Conservation (phyloP, 1,140 invertebrate genomes). For the Colletes gigas region DNA sequence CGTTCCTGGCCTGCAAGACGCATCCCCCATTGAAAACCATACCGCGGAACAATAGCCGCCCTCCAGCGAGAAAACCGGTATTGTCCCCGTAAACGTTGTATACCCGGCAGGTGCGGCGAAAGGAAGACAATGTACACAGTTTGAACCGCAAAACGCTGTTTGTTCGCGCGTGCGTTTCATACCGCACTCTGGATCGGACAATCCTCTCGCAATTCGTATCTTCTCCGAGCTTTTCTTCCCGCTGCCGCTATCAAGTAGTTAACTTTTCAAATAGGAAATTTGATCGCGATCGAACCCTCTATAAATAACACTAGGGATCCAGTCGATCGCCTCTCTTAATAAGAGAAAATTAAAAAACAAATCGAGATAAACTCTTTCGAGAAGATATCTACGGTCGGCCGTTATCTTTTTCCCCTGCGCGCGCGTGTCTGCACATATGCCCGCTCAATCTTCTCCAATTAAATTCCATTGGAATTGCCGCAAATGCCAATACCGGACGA, state of each 20-base stretch:
- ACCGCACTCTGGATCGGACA: neutral
- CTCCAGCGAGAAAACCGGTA: conserved; percentile 30
- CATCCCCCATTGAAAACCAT: conserved; percentile 21
- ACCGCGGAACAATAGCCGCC: conserved; percentile 29
- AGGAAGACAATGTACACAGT: conserved; percentile 22
- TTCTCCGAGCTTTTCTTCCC: too few relatives aligned
- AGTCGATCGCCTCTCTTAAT: too few relatives aligned
- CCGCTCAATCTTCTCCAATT: conserved; percentile 76
- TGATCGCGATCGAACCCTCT: neutral
- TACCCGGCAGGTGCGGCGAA: conserved; percentile 16
- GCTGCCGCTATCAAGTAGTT: too few relatives aligned
- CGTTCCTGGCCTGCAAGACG: conserved; percentile 5
- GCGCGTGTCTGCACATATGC: conserved; percentile 22
- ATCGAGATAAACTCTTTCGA: too few relatives aligned
- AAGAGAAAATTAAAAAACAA: too few relatives aligned
- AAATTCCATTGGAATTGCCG: conserved; percentile 79
- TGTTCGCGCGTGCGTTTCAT: neutral
- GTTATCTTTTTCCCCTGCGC: neutral
- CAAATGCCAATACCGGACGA: conserved; percentile 77
- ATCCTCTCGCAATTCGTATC: neutral
- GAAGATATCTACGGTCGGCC: too few relatives aligned
- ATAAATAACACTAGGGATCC: too few relatives aligned
- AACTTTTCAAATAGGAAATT: too few relatives aligned
- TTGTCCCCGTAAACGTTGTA: conserved; percentile 44
- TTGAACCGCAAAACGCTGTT: neutral